These are phyloP conservation scores for Planiliza haematocheilus DNA, from an alignment of 2,113 vertebrate species.

Conservation along the genomic window DNA sequence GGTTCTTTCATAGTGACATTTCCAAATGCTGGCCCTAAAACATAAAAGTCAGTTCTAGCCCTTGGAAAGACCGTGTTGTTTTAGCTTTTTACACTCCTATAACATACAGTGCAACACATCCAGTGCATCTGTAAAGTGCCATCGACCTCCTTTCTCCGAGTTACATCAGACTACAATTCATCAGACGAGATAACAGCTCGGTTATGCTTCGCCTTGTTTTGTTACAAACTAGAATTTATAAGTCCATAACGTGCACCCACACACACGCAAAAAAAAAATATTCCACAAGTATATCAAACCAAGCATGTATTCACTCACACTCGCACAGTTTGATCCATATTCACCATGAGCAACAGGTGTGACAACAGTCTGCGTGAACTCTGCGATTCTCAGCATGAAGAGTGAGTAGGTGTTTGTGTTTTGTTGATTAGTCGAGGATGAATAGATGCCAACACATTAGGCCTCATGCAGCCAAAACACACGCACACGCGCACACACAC, in stretches of 20 bases:
- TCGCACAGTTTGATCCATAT: slow-evolving; percentile 44
- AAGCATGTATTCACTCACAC: slow-evolving; percentile 19
- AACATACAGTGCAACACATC: slow-evolving; percentile 29
- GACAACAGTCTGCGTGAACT: slow-evolving; percentile 71
- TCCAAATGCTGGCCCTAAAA: not conserved
- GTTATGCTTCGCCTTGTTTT: slow-evolving; percentile 37
- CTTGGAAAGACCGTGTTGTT: not conserved
- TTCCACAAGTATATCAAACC: slow-evolving; percentile 26
- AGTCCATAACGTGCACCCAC: slow-evolving; percentile 37
- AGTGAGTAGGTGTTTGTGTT: slow-evolving; percentile 75
- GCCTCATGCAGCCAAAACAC: slow-evolving; percentile 65
- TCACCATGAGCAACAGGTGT: slow-evolving; percentile 71
- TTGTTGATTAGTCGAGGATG: slow-evolving; percentile 73
- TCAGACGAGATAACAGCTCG: slow-evolving; percentile 14
- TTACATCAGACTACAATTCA: slow-evolving; percentile 43
- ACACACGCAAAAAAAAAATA: not conserved
- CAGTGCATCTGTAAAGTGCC: slow-evolving; percentile 19
- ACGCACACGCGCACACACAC: slow-evolving; percentile 36
- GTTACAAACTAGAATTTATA: slow-evolving; percentile 35
- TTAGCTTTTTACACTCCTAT: not conserved
- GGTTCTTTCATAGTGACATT: not conserved
- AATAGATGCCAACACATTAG: slow-evolving; percentile 73
- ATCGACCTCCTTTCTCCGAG: slow-evolving; percentile 18
- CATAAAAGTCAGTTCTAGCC: not conserved
- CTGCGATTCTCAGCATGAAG: slow-evolving; percentile 54